Evolutionary conservation across 2,888 invertebrate genomes (phyloP).

Genomic region (Lasioglossum marginatum): DNA sequence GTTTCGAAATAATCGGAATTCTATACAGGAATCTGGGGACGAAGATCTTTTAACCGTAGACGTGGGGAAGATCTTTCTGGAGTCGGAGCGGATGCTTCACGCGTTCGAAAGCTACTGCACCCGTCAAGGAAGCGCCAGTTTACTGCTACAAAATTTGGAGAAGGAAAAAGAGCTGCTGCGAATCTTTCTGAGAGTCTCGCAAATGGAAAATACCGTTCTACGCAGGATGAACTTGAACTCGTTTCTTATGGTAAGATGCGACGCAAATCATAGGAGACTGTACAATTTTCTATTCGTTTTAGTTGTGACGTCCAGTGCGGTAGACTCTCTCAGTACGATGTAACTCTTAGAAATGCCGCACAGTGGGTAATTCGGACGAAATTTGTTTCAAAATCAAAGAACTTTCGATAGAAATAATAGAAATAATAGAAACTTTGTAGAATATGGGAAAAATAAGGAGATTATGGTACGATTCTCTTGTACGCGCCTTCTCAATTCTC

Average conservation of each 20-base stretch:
- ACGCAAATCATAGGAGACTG: neutral
- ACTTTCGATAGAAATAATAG: no score
- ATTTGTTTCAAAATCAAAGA: no score
- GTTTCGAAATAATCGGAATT: slow-evolving; percentile 1
- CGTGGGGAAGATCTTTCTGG: slow-evolving; percentile 95
- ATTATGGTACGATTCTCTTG: no score
- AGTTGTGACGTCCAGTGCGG: no score
- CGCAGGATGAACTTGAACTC: slow-evolving; percentile 98
- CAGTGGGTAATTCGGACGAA: no score
- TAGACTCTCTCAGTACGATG: no score
- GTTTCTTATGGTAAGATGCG: slow-evolving; percentile 94
- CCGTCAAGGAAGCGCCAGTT: slow-evolving; percentile 95
- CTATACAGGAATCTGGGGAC: slow-evolving; percentile 84
- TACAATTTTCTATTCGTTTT: neutral
- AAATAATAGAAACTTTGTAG: no score
- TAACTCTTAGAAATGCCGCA: no score
- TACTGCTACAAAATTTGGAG: slow-evolving; percentile 94
- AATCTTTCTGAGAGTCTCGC: slow-evolving; percentile 97
- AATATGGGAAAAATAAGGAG: no score
- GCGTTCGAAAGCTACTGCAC: slow-evolving; percentile 98
- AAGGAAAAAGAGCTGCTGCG: slow-evolving; percentile 97
- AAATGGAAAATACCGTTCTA: slow-evolving; percentile 97
- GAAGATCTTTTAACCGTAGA: slow-evolving; percentile 94
- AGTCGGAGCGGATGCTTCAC: slow-evolving; percentile 96
- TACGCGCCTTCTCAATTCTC: no score